Percentiles rank a stretch among this genome's conserved stretches.
phyloP scores from a whole-genome alignment of 2,113 vertebrate species.

The Vidua macroura region DNA sequence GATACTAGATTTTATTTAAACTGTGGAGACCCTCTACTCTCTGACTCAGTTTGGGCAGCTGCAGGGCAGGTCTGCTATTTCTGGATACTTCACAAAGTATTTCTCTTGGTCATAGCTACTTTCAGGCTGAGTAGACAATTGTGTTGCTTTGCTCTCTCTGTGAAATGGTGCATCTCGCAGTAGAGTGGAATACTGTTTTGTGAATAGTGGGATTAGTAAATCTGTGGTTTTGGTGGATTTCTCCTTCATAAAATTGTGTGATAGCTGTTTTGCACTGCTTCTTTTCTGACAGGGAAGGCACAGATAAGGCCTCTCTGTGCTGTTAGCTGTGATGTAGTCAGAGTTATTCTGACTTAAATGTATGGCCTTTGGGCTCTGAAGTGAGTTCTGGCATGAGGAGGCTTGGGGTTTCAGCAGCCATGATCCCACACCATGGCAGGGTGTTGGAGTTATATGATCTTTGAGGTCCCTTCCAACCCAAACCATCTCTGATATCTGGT shows the following conservation, averaged over 20 bases:
- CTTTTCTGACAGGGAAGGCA: not conserved
- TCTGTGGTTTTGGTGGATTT: not conserved
- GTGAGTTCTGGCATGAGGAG: not conserved
- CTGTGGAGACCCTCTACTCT: not conserved
- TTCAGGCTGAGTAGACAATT: not conserved
- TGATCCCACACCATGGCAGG: not conserved
- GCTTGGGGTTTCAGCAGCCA: not conserved
- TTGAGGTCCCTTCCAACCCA: not conserved
- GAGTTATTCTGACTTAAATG: not conserved
- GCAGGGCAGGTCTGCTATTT: not conserved
- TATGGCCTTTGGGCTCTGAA: not conserved
- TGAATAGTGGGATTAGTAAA: not conserved
- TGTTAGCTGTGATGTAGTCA: not conserved
- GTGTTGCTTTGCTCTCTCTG: not conserved
- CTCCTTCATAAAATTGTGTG: not conserved
- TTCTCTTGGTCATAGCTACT: not conserved
- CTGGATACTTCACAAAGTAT: not conserved
- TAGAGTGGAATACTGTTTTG: not conserved
- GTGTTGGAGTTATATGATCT: not conserved
- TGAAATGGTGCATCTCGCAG: not conserved
- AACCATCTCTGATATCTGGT: not conserved
- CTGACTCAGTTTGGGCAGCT: not conserved
- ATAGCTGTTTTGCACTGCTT: not conserved
- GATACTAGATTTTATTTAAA: not conserved
- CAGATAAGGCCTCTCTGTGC: not conserved